Conservation (phyloP, 2,113 vertebrate genomes). For the Boleophthalmus pectinirostris region DNA sequence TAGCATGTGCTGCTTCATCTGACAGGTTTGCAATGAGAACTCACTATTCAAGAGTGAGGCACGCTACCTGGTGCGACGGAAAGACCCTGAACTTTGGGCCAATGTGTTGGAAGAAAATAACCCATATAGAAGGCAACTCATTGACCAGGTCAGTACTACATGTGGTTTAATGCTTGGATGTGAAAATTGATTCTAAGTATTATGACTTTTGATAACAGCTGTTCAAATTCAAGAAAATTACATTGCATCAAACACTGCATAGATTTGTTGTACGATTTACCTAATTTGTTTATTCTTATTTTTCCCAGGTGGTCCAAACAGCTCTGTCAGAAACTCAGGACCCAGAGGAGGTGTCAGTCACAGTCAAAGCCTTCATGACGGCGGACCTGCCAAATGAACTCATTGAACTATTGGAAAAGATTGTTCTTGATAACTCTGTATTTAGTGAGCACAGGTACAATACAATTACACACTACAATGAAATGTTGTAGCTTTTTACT, state of each 20-base stretch:
- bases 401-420: conserved; percentile 91
- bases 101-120: conserved; percentile 88
- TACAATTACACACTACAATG: no score
- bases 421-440: conserved; percentile 90
- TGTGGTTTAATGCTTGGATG: neutral
- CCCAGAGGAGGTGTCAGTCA: conserved; percentile 90
- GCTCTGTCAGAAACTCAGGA: conserved; percentile 92
- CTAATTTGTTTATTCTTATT: neutral
- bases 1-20: neutral
- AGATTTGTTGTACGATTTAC: no score
- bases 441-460: conserved; percentile 90
- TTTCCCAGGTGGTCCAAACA: conserved; percentile 87
- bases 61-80: conserved; percentile 87
- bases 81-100: conserved; percentile 91
- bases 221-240: no score
- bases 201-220: no score
- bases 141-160: conserved; percentile 82
- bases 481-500: neutral
- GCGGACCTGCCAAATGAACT: conserved; percentile 91
- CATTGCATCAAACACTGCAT: no score
- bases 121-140: conserved; percentile 85
- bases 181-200: no score
- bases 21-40: conserved; percentile 92
- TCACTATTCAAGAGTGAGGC: conserved; percentile 92
- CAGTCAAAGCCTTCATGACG: conserved; percentile 93